Conservation (phyloP, 2,888 invertebrate genomes). For the Harpalus rufipes region DNA sequence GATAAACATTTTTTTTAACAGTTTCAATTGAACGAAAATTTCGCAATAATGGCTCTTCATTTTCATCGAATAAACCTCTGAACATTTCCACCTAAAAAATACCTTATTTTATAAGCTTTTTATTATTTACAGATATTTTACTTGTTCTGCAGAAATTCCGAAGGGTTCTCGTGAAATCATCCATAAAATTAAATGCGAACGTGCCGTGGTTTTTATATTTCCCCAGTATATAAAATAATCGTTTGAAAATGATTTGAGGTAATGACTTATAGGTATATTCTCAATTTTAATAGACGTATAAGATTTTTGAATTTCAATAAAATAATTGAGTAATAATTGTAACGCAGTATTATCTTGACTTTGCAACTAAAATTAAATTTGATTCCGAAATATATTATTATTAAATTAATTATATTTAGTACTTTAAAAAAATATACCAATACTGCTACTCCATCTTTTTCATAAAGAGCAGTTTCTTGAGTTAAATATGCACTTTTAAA, state of each 20-base stretch:
- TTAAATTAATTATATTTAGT: conserved; percentile 43
- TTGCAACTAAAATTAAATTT: conserved; percentile 76
- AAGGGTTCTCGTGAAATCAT: conserved; percentile 81
- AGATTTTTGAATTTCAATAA: conserved; percentile 78
- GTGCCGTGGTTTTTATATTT: conserved; percentile 77
- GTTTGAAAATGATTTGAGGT: conserved; percentile 80
- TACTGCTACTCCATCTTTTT: conserved; percentile 80
- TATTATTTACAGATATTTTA: conserved; percentile 71
- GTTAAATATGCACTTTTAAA: conserved; percentile 82
- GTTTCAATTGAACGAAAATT: conserved; percentile 80
- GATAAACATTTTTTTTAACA: conserved; percentile 77
- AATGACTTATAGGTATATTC: conserved; percentile 78
- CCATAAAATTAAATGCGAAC: conserved; percentile 80
- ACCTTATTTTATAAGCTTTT: background rate
- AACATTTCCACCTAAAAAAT: conserved; percentile 79
- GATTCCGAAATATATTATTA: conserved; percentile 10
- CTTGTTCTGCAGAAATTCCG: conserved; percentile 81
- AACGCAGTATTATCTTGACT: conserved; percentile 77
- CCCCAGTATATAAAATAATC: conserved; percentile 86
- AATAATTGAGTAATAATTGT: conserved; percentile 77
- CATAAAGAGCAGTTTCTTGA: conserved; percentile 81
- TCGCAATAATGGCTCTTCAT: conserved; percentile 77
- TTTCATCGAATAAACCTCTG: conserved; percentile 78
- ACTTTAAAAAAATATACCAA: conserved; percentile 80
- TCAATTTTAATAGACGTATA: conserved; percentile 78